Conservation (phyloP, 1,140 invertebrate genomes). For the Babylonia areolata region DNA sequence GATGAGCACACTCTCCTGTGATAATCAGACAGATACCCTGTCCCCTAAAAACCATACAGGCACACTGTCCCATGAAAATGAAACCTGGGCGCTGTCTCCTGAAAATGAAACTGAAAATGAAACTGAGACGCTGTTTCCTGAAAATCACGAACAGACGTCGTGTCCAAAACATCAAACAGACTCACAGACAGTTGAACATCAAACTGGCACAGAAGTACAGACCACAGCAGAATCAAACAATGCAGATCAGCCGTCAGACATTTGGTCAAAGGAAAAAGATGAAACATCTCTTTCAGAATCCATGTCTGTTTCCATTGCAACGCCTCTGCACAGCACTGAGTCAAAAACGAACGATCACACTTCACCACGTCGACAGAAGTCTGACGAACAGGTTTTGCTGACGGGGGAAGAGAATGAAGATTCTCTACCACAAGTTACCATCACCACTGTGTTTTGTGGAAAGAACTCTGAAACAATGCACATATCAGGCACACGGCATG, state of each 20-base stretch:
- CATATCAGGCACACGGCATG: too few species aligned
- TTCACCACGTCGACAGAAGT: background rate
- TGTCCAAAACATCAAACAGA: too few species aligned
- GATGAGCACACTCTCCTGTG: too few species aligned
- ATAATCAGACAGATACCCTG: background rate
- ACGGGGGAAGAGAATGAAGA: background rate
- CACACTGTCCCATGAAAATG: background rate
- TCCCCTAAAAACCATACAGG: background rate
- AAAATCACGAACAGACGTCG: too few species aligned
- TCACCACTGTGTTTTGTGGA: background rate
- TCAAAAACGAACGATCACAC: background rate
- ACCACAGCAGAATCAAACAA: background rate
- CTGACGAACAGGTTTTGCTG: background rate
- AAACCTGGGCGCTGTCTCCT: background rate
- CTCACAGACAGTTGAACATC: too few species aligned
- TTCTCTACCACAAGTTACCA: background rate
- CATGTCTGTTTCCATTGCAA: background rate
- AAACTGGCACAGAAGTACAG: too few species aligned
- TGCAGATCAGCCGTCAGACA: background rate
- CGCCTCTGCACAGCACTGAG: background rate
- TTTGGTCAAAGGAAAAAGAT: background rate
- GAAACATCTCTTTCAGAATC: background rate
- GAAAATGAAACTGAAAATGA: background rate
- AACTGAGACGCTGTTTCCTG: background rate
- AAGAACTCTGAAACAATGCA: background rate